Base-by-base conservation (phyloP, 2,113 vertebrate genomes). In the Pleuronectes platessa region DNA sequence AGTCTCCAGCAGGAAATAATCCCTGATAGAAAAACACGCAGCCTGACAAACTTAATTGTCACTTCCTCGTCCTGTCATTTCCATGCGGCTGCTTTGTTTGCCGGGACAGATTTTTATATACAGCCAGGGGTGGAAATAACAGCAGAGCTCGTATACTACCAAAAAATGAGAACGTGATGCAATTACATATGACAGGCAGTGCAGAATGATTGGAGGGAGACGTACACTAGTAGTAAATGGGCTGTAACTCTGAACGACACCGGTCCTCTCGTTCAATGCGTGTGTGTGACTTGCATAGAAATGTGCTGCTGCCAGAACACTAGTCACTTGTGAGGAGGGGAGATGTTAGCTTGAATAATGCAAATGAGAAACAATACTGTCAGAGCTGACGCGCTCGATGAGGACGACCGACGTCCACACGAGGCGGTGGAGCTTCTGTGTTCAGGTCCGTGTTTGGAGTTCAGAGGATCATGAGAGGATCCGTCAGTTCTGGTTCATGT, bases 191-290 rank as follows among this genome's bases (percentile, higher is more conserved):
- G 80, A 66, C 82, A 55, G 5, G 73, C 55, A 12, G 64, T 66
- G 60, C 74, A 56, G 21, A 47, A 3, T 51, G 58, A 82, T 51
- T 49, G 76, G 42, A 45, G 24, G 59, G 71, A 35, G 45, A 76
- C 65, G 35, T 37, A 67, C 75, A 42, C 40, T 2, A 23, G 70
- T 13, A 13, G 77, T 62, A 71, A 88, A 89, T 84, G 82, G 63
- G 75, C 77, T 72, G 40, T 59, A 77, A 73, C 86, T 81, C 71
- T 77, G 73, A 89, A 85, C 56, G 90, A 74, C 81, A 40, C 26
- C 24, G 14, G 66, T 68, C 68, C 82, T 84, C 66, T 90, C 55
- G 71, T 79, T 42, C 10, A 42, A 42, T 37, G 2, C 2, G 35
- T 37, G 35, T 72, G 61, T 37, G 80, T 76, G 88, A 83, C 73